Conservation (phyloP, 2,113 vertebrate genomes). For the Microcebus jonahi region DNA sequence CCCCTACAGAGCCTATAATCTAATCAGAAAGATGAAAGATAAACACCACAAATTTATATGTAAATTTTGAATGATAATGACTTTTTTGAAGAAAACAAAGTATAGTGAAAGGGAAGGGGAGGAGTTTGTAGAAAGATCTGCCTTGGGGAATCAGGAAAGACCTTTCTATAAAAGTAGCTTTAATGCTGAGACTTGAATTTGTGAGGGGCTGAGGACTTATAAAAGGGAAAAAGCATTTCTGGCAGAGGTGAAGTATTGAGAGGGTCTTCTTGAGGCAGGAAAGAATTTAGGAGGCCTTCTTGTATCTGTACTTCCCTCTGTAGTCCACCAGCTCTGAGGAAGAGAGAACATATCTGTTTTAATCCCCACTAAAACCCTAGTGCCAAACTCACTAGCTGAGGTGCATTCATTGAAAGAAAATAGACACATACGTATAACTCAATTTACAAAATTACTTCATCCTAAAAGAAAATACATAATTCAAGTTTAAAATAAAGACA, state of each 20-base stretch:
- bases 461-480: not conserved
- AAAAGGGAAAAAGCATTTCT: not conserved
- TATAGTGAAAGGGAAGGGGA: not conserved
- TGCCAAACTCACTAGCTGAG: not conserved
- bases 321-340: not conserved
- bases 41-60: not conserved
- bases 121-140: not conserved
- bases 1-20: not conserved
- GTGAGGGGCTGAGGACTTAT: rapidly evolving
- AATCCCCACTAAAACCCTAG: not conserved
- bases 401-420: not conserved
- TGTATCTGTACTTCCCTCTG: no score
- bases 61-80: not conserved
- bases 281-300: not conserved
- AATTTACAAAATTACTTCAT: not conserved
- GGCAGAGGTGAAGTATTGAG: not conserved
- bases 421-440: not conserved
- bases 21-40: not conserved
- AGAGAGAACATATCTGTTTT: not conserved
- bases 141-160: not conserved
- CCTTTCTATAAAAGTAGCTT: not conserved
- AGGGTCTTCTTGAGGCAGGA: not conserved
- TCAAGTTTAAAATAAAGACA: not conserved
- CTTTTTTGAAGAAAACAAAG: not conserved
- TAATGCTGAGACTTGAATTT: not conserved